Evolutionary conservation across 1,140 invertebrate genomes (phyloP), one percentile per base, ranked within the genome.

Genomic region (Laupala kohalensis): DNA sequence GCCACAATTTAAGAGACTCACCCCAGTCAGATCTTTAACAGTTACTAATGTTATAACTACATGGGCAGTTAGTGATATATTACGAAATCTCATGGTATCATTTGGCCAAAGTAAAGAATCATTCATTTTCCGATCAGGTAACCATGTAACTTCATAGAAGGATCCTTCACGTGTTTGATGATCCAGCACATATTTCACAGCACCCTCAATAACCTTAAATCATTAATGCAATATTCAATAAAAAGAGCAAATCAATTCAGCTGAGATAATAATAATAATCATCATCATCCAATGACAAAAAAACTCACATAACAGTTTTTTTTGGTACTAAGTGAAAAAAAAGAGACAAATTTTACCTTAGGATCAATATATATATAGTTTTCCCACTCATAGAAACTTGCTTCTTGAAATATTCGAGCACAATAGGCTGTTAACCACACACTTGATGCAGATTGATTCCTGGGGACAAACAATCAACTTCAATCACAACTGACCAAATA

Each of bases 341-440:
- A 29, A 19, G 5, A 37, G 23, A 27, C 65, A 62, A 68, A 69
- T 77, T 77, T 80, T 79, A 87, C 69, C 26, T 85, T 80, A 0
- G 92, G 89, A 81, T 96, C 94, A 72, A 96, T 94, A 78, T 92
- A 95, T 15, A 96, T 87, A 77, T 89, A 94, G 79, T 94, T 94
- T 83, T 96, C 93, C 93, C 93, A 96, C 78, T 96, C 94, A 75
- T 93, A 92, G 79, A 95, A 95, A 30, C 89, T 93, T 0, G 93
- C 92, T 77, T 95, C 92, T 78, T 94, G 90, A 78, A 96, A 90
- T 25, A 94, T 86, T 73, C 92, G 84, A 0, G 91, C 88, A 77
- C 90, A 92, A 78, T 91, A 95, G 1, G 93, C 89, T 0, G 94
- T 96, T 30, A 95, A 77, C 93, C 93, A 95, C 0, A 94, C 92